phyloP scores from a whole-genome alignment of 1,140 invertebrate species.

The Gerris buenoi region DNA sequence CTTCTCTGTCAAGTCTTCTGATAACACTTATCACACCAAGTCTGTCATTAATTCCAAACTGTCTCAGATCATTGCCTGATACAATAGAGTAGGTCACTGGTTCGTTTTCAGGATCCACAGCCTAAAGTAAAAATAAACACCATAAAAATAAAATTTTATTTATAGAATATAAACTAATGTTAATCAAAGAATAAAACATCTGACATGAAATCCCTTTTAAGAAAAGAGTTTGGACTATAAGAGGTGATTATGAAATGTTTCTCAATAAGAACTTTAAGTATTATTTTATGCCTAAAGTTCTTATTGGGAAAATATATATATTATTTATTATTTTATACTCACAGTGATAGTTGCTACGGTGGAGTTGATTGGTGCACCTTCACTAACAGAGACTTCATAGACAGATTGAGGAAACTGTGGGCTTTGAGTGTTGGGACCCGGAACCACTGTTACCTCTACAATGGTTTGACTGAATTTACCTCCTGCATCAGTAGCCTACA shows the following conservation, averaged over 20 bases:
- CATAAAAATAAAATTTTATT: no score
- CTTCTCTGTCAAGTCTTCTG: constrained; percentile 68
- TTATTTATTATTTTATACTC: no score
- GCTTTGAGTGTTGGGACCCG: constrained; percentile 69
- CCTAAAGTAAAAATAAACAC: no score
- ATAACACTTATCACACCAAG: constrained; percentile 70
- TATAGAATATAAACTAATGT: no score
- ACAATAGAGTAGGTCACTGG: constrained; percentile 67
- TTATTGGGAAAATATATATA: no score
- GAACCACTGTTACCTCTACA: constrained; percentile 61
- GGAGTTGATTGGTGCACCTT: constrained; percentile 70
- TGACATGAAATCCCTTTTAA: no score
- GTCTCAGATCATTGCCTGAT: constrained; percentile 67
- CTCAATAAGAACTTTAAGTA: no score
- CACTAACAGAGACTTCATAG: constrained; percentile 70
- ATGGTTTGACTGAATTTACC: constrained; percentile 49
- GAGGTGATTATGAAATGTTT: no score
- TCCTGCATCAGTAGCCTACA: constrained; percentile 33
- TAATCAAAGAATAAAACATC: no score
- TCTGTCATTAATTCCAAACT: constrained; percentile 67
- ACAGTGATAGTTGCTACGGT: constrained; percentile 54
- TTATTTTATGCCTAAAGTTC: no score
- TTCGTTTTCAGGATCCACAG: constrained; percentile 76
- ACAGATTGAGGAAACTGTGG: constrained; percentile 61
- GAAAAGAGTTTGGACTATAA: no score